Evolutionary conservation across 2,888 invertebrate genomes (phyloP).

Genomic region (Pristionchus maxplancki): DNA sequence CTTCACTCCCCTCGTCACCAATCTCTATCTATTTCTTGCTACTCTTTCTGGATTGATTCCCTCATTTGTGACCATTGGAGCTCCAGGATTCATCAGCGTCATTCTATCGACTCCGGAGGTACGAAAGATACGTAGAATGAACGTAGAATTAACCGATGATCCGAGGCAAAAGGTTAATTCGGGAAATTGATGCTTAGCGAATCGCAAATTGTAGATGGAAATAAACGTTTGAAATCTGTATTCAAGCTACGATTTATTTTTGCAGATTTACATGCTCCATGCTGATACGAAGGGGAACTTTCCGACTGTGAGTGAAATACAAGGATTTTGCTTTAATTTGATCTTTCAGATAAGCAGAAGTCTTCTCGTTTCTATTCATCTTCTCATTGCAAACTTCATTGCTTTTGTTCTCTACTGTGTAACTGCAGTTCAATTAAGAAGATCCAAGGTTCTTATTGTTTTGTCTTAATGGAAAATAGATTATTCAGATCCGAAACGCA

Average conservation of each 20-base stretch:
- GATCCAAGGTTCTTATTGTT: neutral
- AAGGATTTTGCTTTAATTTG: neutral
- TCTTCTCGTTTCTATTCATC: neutral
- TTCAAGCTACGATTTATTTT: neutral
- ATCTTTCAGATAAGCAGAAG: neutral
- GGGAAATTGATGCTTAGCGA: neutral
- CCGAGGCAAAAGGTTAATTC: too few species aligned
- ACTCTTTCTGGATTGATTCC: neutral
- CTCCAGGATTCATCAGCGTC: neutral
- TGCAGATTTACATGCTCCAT: neutral
- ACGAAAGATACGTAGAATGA: neutral
- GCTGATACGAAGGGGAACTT: neutral
- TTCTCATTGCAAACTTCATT: neutral
- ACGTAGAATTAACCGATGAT: too few species aligned
- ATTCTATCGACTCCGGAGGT: neutral
- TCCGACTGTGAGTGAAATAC: neutral
- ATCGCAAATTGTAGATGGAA: neutral
- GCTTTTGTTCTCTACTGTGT: neutral
- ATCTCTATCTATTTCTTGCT: neutral
- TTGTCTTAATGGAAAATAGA: neutral
- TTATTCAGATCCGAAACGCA: neutral
- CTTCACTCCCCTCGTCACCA: neutral
- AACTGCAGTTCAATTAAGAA: neutral
- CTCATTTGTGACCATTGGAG: neutral
- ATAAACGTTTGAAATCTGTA: neutral